Evolutionary conservation across 2,888 invertebrate genomes (phyloP).

Genomic region (Lacanobia oleracea): DNA sequence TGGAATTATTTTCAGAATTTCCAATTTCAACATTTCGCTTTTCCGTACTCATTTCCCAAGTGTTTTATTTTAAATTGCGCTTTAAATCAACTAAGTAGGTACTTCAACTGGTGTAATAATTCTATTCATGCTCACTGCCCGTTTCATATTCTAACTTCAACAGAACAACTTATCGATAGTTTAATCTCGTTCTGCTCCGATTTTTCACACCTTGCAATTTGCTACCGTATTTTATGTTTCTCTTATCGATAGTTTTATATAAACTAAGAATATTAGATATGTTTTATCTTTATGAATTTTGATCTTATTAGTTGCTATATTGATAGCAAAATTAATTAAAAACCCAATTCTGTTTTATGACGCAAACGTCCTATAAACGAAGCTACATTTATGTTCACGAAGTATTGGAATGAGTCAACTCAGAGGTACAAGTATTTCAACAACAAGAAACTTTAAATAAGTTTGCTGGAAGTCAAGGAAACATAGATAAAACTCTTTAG

Average conservation of each 20-base stretch:
- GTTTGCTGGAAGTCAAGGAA: slow-evolving; percentile 58
- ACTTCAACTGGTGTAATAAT: slow-evolving; percentile 19
- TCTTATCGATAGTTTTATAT: slow-evolving; percentile 16
- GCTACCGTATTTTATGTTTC: slow-evolving; percentile 33
- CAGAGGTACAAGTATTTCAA: slow-evolving; percentile 60
- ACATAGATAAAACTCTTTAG: slow-evolving; percentile 65
- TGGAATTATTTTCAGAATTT: background rate
- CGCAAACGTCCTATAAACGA: slow-evolving; percentile 25
- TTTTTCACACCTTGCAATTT: slow-evolving; percentile 51
- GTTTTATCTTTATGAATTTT: background rate
- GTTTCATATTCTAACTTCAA: slow-evolving; percentile 39
- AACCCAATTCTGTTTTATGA: slow-evolving; percentile 13
- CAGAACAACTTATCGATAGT: slow-evolving; percentile 56
- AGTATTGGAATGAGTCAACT: slow-evolving; percentile 62
- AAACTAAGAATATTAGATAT: background rate
- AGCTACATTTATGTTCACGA: slow-evolving; percentile 47
- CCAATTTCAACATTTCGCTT: background rate
- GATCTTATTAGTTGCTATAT: background rate
- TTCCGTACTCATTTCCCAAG: background rate
- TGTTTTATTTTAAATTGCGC: background rate
- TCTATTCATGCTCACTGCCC: slow-evolving; percentile 34
- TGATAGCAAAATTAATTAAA: slow-evolving; percentile 4
- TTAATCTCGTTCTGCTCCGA: slow-evolving; percentile 54
- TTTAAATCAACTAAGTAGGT: slow-evolving; percentile 14
- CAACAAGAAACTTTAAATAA: slow-evolving; percentile 65